phyloP scores from a whole-genome alignment of 2,888 invertebrate species.

The Urechis unicinctus region DNA sequence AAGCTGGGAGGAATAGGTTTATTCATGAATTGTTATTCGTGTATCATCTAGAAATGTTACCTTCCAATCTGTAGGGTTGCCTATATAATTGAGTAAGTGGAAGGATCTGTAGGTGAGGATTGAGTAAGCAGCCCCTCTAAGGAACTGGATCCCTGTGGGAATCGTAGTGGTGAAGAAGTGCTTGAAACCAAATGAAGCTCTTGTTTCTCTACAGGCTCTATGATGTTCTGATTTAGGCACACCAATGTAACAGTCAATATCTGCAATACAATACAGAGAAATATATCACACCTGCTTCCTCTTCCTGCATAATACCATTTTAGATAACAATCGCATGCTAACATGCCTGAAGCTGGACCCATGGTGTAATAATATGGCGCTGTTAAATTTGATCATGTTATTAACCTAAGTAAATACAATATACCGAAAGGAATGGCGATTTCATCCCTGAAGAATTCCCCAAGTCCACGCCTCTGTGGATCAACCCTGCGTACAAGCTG shows the following conservation, averaged over 20 bases:
- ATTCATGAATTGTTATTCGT: too few relatives aligned
- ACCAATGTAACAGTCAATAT: conserved; percentile 45
- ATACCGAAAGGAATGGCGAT: conserved; percentile 38
- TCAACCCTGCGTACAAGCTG: conserved; percentile 35
- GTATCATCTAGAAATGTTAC: too few relatives aligned
- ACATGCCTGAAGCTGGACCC: too few relatives aligned
- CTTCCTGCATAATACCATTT: too few relatives aligned
- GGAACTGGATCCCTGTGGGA: conserved; percentile 1
- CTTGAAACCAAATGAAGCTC: conserved; percentile 2
- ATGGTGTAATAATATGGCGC: too few relatives aligned
- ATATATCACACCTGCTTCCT: too few relatives aligned
- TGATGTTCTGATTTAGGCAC: conserved; percentile 31
- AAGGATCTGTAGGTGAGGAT: conserved; percentile 24
- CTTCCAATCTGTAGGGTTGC: conserved; percentile 15
- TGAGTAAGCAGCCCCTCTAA: not conserved
- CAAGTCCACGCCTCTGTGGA: conserved; percentile 26
- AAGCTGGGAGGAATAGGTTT: too few relatives aligned
- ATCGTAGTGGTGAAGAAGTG: conserved; percentile 5
- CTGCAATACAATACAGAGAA: conserved; percentile 20
- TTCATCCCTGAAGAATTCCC: conserved; percentile 37
- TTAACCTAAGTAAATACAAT: not conserved
- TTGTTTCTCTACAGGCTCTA: conserved; percentile 31
- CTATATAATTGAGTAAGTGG: conserved; percentile 15
- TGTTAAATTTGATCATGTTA: too few relatives aligned
- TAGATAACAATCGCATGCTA: too few relatives aligned